These are phyloP conservation scores for Dolichopus griseipennis DNA, from an alignment of 2,888 invertebrate genomes.

Conservation along the genomic window DNA sequence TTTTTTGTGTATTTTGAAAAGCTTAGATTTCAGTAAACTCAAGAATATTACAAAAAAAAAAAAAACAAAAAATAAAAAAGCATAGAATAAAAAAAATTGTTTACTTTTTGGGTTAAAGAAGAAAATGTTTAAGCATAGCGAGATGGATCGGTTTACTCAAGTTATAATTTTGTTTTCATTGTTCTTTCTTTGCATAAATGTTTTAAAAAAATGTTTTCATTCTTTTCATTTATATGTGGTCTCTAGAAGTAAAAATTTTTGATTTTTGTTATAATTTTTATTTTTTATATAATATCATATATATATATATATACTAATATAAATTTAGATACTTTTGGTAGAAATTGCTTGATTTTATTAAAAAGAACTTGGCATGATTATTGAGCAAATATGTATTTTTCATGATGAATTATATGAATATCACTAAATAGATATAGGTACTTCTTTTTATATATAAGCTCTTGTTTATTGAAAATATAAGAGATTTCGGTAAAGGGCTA, in stretches of 20 bases:
- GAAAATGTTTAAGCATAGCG: conserved; percentile 1
- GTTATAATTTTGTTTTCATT: not conserved
- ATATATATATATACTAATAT: not conserved
- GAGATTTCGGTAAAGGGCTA: not conserved
- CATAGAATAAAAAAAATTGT: not conserved
- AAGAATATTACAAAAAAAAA: too few species aligned
- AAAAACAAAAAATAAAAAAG: not conserved
- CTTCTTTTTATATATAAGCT: too few species aligned
- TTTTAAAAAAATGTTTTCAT: not conserved
- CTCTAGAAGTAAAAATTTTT: too few species aligned
- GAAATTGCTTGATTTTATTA: not conserved
- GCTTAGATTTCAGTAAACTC: not conserved
- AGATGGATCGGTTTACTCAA: not conserved
- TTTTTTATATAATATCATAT: too few species aligned
- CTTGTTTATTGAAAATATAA: not conserved
- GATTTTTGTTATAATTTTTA: too few species aligned
- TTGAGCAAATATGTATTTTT: not conserved
- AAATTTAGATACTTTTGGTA: not conserved
- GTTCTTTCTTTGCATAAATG: not conserved
- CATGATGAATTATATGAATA: not conserved
- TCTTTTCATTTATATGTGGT: not conserved
- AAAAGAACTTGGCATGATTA: not conserved
- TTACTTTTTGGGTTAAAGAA: conserved; percentile 1
- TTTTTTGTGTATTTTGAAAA: not conserved
- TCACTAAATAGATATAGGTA: too few species aligned